These are phyloP conservation scores for Chloropsis cyanopogon DNA, from an alignment of 2,113 vertebrate species.

Conservation along the genomic window DNA sequence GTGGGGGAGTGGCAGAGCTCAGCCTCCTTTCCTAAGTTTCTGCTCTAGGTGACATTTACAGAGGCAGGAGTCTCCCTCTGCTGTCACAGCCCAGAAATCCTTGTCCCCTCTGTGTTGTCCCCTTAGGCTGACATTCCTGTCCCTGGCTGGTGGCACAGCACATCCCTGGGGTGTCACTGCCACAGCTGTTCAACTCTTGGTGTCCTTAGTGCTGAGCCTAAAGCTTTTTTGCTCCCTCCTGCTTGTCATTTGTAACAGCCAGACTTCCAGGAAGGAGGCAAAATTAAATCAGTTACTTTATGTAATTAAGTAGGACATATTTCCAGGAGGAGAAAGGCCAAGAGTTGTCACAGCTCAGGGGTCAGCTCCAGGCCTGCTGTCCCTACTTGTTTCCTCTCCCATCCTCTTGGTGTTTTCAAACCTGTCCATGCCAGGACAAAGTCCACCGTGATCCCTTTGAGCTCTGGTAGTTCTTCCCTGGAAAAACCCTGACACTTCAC, in stretches of 20 bases:
- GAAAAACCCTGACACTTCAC: background rate
- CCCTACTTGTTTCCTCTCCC: background rate
- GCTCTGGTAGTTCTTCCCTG: background rate
- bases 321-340: background rate
- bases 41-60: background rate
- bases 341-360: background rate
- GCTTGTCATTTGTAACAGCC: background rate
- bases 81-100: background rate
- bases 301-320: background rate
- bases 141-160: background rate
- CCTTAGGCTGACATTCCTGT: background rate
- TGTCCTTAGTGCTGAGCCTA: background rate
- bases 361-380: background rate
- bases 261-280: background rate
- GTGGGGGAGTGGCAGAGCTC: background rate
- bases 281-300: background rate
- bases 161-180: background rate
- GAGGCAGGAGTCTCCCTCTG: background rate
- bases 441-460: background rate
- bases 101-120: background rate
- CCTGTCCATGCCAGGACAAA: background rate
- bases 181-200: accelerated
- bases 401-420: background rate
- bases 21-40: background rate
- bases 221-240: background rate